Percentiles rank a stretch among this genome's conserved stretches.
These are phyloP conservation scores for Origma solitaria DNA, from an alignment of 2,113 vertebrate genomes.

Conservation along the genomic window DNA sequence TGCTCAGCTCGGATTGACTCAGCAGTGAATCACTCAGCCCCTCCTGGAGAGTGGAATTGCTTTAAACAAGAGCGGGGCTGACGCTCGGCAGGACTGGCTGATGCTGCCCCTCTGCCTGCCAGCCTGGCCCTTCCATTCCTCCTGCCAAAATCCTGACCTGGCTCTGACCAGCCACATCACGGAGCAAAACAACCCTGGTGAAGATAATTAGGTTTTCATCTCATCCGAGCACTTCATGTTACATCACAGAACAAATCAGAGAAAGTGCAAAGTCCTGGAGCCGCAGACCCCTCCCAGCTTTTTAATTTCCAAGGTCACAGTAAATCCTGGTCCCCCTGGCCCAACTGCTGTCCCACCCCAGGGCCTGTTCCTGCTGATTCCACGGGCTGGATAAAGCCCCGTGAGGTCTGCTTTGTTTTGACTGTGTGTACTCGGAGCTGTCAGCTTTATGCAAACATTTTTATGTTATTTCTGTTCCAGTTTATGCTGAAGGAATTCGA, in stretches of 20 bases:
- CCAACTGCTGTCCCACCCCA: background rate
- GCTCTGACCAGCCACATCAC: background rate
- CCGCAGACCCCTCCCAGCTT: background rate
- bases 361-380: constrained; percentile 3
- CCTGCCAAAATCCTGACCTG: background rate
- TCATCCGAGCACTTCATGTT: background rate
- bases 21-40: constrained; percentile 22
- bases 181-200: background rate
- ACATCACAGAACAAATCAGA: background rate
- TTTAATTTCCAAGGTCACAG: background rate
- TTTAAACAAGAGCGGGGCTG: background rate
- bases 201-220: background rate
- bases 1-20: background rate
- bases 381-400: background rate
- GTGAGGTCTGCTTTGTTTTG: constrained; percentile 64
- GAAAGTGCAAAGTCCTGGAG: background rate
- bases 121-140: background rate
- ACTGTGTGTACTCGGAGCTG: constrained; percentile 56
- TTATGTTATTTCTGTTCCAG: constrained; percentile 74
- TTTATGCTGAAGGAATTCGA: constrained; percentile 99
- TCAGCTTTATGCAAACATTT: constrained; percentile 62
- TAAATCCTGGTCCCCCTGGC: background rate
- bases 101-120: background rate
- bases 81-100: background rate
- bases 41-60: background rate